phyloP scores from a whole-genome alignment of 2,113 vertebrate species.

The Amphilophus citrinellus region DNA sequence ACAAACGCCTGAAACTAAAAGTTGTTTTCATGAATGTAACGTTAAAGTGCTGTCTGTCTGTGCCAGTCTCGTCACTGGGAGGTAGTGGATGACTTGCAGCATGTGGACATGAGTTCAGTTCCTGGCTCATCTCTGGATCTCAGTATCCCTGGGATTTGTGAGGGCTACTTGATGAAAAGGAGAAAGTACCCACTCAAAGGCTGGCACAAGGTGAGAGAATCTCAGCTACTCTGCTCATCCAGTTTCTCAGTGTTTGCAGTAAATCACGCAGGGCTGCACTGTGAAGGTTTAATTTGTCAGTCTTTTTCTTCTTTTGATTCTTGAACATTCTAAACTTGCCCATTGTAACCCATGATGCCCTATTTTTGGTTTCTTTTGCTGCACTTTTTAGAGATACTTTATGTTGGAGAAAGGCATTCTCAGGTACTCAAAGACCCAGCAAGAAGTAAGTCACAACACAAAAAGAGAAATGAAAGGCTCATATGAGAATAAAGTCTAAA shows the following conservation, averaged over 20 bases:
- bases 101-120: neutral
- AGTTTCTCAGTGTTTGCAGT: neutral
- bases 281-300: neutral
- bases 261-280: neutral
- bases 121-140: conserved; percentile 66
- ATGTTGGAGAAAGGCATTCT: conserved; percentile 90
- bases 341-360: too few species aligned
- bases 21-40: neutral
- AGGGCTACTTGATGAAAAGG: conserved; percentile 94
- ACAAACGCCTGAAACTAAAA: neutral
- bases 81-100: conserved; percentile 84
- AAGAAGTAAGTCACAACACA: conserved; percentile 86
- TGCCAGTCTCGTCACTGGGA: conserved; percentile 88
- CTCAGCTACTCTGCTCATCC: neutral
- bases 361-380: neutral
- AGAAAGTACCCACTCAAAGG: conserved; percentile 96
- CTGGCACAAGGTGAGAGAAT: conserved; percentile 91
- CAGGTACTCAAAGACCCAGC: conserved; percentile 87
- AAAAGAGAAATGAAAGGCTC: neutral
- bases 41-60: neutral
- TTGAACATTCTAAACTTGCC: too few species aligned
- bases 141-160: conserved; percentile 82
- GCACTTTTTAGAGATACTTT: conserved; percentile 86
- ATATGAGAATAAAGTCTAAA: neutral
- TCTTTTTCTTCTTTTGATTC: neutral